A percentile compares a stretch with the other conserved stretches of the same genome.
These are phyloP conservation scores for Penaeus chinensis DNA, from an alignment of 1,140 invertebrate genomes.

Conservation along the genomic window DNA sequence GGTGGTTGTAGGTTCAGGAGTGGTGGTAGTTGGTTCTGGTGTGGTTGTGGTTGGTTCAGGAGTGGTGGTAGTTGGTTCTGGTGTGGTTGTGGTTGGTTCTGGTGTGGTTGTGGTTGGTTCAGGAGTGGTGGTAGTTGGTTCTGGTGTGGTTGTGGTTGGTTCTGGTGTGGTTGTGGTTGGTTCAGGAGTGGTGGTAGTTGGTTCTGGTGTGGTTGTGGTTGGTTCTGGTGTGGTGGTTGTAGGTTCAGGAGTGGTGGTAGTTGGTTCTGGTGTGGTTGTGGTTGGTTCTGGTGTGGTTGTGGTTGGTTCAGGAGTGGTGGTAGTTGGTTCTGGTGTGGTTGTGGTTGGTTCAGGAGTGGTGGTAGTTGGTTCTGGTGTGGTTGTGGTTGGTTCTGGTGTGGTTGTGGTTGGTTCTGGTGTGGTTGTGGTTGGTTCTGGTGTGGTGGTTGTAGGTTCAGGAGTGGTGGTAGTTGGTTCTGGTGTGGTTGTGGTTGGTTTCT, in stretches of 20 bases:
- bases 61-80: not conserved
- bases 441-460: not conserved
- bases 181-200: not conserved
- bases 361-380: not conserved
- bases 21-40: not conserved
- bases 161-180: not conserved
- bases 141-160: not conserved
- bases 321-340: not conserved
- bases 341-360: not conserved
- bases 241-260: too few relatives aligned
- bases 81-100: not conserved
- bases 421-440: not conserved
- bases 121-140: not conserved
- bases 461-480: not conserved
- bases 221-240: not conserved
- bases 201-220: not conserved
- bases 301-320: not conserved
- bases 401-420: not conserved
- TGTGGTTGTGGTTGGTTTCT: too few relatives aligned
- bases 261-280: too few relatives aligned
- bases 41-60: not conserved
- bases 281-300: not conserved
- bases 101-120: not conserved
- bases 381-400: not conserved
- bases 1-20: too few relatives aligned